phyloP scores from a whole-genome alignment of 2,888 invertebrate species.

The Ganaspis brasiliensis region DNA sequence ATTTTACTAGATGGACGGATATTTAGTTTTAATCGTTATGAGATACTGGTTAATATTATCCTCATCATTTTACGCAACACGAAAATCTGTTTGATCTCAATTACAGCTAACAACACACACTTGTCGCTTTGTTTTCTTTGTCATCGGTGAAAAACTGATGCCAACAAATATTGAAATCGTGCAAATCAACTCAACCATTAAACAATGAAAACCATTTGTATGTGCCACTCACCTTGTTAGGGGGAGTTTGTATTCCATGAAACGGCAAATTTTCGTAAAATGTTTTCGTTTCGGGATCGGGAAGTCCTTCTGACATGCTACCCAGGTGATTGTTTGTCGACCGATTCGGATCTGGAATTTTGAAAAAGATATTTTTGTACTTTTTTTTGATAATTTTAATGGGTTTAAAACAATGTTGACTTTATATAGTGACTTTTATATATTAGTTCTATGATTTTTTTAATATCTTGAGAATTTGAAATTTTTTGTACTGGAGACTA shows the following conservation, averaged over 20 bases:
- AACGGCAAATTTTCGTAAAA: conserved; percentile 97
- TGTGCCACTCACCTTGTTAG: conserved; percentile 90
- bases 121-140: background rate
- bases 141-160: background rate
- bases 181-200: background rate
- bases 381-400: background rate
- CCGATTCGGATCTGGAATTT: conserved; percentile 78
- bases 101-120: conserved; percentile 35
- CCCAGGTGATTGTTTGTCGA: conserved; percentile 78
- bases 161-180: conserved; percentile 30
- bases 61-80: background rate
- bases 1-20: background rate
- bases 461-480: no score
- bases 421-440: no score
- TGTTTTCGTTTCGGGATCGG: conserved; percentile 90
- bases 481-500: no score
- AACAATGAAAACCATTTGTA: background rate
- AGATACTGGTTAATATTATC: background rate
- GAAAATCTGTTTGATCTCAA: background rate
- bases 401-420: no score
- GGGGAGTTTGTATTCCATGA: conserved; percentile 96
- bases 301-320: conserved; percentile 85
- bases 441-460: no score
- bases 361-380: conserved; percentile 42
- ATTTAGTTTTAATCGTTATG: background rate